phyloP scores from a whole-genome alignment of 2,113 vertebrate genomes.

The Noctilio leporinus region DNA sequence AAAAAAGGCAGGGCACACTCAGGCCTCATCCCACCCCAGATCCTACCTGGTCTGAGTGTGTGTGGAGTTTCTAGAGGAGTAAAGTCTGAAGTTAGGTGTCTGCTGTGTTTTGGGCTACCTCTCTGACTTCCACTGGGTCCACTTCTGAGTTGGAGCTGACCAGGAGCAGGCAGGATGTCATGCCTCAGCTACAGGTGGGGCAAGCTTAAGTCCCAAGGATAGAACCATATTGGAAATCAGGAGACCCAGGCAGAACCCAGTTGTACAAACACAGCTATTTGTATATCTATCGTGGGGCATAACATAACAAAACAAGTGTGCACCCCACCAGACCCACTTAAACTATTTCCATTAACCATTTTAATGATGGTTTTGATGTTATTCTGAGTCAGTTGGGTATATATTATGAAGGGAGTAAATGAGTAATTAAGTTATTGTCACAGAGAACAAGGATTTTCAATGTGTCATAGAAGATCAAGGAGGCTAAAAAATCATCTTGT shows the following conservation, averaged over 20 bases:
- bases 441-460: background rate
- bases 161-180: background rate
- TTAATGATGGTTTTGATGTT: background rate
- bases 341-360: background rate
- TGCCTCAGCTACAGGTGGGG: background rate
- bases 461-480: background rate
- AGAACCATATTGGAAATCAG: background rate
- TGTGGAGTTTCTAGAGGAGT: background rate
- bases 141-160: background rate
- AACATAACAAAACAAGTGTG: background rate
- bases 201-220: background rate
- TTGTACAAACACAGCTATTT: background rate
- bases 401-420: background rate
- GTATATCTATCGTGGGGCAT: background rate
- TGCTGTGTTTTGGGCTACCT: background rate
- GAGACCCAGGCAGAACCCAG: background rate
- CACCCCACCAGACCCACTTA: background rate
- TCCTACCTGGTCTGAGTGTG: background rate
- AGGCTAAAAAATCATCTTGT: background rate
- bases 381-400: background rate
- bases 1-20: background rate
- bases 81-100: background rate
- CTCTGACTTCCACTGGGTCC: background rate
- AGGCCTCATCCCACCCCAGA: background rate
- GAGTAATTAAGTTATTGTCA: background rate